Evolutionary conservation across 2,888 invertebrate species (phyloP), one percentile per base, ranked within the genome.

Genomic region (Nemoura dubitans): DNA sequence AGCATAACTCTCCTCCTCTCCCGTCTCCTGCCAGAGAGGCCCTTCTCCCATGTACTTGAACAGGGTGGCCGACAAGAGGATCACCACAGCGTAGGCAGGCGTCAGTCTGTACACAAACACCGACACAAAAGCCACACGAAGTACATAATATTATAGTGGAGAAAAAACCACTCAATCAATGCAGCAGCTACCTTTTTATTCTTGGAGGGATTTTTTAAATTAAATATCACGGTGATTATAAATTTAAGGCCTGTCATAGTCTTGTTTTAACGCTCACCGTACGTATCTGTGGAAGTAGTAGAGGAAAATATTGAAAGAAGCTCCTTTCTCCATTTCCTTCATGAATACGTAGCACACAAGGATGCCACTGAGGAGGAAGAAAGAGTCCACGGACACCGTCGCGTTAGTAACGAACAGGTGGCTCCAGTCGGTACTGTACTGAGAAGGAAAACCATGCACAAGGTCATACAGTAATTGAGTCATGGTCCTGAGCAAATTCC

Each of bases 281-380:
- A 93, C 85, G 88, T 92, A 93, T 81, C 93, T 91, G 89, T 92
- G 92, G 14, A 92, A 83, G 87, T 92, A 92, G 88, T 91, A 91
- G 87, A 91, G 88, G 0, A 91, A 88, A 87, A 92, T 89, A 88
- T 92, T 92, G 29, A 92, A 90, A 14, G 87, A 88, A n/a, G 89
- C 89, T 0, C 90, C 90, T 80, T 90, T 91, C 27, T 90, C 89
- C 87, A 91, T 89, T 87, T 91, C 89, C 85, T 91, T 89, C 43
- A 90, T 85, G 85, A 92, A 91, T 5, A 91, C 88, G 87, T 91
- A 91, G 6, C 91, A 89, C 26, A 93, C 92, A 0, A 95, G 90
- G 77, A 95, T 90, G 3, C 95, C 95, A 88, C 94, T 94, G 88
- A 95, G 90, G 27, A 94, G 90, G 89, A 95, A 94, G 90, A 95